phyloP scores from a whole-genome alignment of 2,113 vertebrate species.

The Peromyscus polionotus region DNA sequence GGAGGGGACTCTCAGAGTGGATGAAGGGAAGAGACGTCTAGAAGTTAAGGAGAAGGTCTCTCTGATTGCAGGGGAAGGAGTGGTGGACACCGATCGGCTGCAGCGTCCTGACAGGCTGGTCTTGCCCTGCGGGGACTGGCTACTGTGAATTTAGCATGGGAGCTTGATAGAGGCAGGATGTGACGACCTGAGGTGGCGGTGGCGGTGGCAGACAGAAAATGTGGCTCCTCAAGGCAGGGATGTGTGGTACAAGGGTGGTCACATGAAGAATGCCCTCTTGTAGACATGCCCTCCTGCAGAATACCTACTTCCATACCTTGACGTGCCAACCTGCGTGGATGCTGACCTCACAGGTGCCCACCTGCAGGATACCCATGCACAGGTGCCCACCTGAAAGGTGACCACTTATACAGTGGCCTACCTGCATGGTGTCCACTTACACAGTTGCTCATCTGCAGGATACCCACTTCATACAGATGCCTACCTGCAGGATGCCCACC shows the following conservation, averaged over 20 bases:
- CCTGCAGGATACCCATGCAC: not conserved
- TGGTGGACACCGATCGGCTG: fast-evolving
- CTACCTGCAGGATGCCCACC: not conserved
- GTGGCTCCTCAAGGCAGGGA: not conserved
- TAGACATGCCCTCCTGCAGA: not conserved
- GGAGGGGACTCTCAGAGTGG: no score
- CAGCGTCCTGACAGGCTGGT: fast-evolving
- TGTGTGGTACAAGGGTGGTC: no score
- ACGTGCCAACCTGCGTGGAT: not conserved
- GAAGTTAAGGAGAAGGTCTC: not conserved
- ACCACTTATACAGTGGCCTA: not conserved
- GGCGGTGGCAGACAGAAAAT: no score
- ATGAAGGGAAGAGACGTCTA: fast-evolving
- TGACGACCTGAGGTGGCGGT: not conserved
- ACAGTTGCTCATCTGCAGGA: not conserved
- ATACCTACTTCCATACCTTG: not conserved
- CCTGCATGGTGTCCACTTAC: not conserved
- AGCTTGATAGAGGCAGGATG: no score
- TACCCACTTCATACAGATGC: not conserved
- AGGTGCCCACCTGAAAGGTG: not conserved
- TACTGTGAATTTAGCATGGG: not conserved
- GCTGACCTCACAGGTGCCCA: not conserved
- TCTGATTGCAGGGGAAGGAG: not conserved
- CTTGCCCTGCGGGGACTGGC: fast-evolving
- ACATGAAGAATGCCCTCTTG: not conserved